Base-by-base conservation (phyloP, 2,113 vertebrate species). In the Brachypteracias leptosomus region DNA sequence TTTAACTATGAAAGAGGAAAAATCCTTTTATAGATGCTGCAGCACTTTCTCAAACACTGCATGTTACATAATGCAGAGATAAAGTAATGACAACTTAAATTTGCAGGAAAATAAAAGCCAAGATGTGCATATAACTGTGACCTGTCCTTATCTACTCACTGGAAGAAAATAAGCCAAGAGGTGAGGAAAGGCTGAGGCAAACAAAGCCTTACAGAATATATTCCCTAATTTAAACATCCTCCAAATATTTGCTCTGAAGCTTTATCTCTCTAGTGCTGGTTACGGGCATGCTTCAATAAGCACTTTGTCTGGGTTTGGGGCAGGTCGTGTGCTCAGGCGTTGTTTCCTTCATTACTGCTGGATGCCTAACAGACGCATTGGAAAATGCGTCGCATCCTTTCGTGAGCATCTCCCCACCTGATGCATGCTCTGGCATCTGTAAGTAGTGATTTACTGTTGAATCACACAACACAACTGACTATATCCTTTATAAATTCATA, bases 401-500 rank as follows among this genome's bases (percentile, higher is more conserved):
- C 1, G 1, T 1, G 13, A 80, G 40, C 67, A 55, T 79, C 78
- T 74, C 77, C 88, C 71, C 62, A 79, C 54, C 77, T 77, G 83
- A 73, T 76, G 82, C 89, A 55, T 88, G 74, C 83, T 67, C 61
- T 46, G 83, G 49, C 88, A 96, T 61, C 71, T 61, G 17, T 63
- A 52, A 86, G 52, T n/a, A 80, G 71, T 92, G 91, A 96, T 93
- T 96, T 94, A 90, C 26, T 84, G 63, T 29, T 66, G 86, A 92
- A 89, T 75, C 83, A 73, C 52, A 44, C 22, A 44, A 54, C 93
- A 77, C 85, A 95, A 85, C 91, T 38, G 40, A 90, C 84, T 89
- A 7, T 83, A 90, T 44, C 76, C 77, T 95, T 92, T 88, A 83
- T 84, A 93, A 94, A 96, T 84, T 92, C 93, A 96, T 96, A 96